Evolutionary conservation across 1,140 invertebrate species (phyloP).

Genomic region (Olivierus martensii): DNA sequence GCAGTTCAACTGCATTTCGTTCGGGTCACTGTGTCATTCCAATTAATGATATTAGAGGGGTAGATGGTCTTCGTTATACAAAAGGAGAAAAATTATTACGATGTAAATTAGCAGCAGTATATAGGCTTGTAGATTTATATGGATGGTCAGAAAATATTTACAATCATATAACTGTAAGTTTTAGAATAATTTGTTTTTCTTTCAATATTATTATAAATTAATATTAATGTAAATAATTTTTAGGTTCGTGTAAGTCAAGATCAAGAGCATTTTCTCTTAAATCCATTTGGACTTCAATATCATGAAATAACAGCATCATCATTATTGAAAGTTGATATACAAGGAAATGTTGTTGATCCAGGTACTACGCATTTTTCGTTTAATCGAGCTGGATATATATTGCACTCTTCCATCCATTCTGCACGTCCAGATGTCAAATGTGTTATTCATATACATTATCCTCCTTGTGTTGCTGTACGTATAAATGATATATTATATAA

Average conservation of each 20-base stretch:
- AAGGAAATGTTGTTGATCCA: conserved; percentile 52
- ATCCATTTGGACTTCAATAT: conserved; percentile 90
- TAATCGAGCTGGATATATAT: conserved; percentile 57
- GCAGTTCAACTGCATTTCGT: conserved; percentile 9
- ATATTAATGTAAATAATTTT: conserved; percentile 21
- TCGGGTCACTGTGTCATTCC: conserved; percentile 59
- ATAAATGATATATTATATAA: not conserved
- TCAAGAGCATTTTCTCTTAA: conserved; percentile 90
- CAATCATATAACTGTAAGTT: conserved; percentile 54
- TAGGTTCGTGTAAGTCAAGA: conserved; percentile 83
- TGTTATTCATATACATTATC: conserved; percentile 86
- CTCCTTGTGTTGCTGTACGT: conserved; percentile 69
- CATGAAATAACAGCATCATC: conserved; percentile 96
- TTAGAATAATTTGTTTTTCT: not conserved
- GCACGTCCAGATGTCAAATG: conserved; percentile 91
- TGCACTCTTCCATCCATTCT: conserved; percentile 93
- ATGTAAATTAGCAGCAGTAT: conserved; percentile 91
- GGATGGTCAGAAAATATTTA: conserved; percentile 85
- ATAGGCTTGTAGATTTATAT: conserved; percentile 86
- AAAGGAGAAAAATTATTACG: conserved; percentile 89
- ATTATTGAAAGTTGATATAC: conserved; percentile 88
- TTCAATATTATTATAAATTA: not conserved
- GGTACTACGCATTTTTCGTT: conserved; percentile 81
- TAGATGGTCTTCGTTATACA: conserved; percentile 75
- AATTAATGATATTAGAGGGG: conserved; percentile 93